Evolutionary conservation across 2,888 invertebrate species (phyloP), one percentile per base, ranked within the genome.

Genomic region (Ichneumoninae sp.): DNA sequence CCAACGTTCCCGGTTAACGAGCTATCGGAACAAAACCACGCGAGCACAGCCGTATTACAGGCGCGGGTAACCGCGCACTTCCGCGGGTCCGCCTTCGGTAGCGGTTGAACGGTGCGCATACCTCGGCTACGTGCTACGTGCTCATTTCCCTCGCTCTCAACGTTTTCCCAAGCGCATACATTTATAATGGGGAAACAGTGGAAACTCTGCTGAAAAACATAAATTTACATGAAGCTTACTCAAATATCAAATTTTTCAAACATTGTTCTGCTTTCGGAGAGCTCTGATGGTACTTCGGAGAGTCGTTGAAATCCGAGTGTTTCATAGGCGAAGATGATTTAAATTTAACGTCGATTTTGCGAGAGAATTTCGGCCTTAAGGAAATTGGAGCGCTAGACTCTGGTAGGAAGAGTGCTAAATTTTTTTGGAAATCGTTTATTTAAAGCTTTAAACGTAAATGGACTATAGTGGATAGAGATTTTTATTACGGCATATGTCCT

Each of bases 11-110:
- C 79, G 86, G 89, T 91, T 91, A 92, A 92, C 91, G 90, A 91
- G 90, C 90, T 88, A 89, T 91, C 90, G 88, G 83, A 90, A 88
- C 88, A 88, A 90, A 90, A 88, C 87, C 88, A 82, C 83, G 68
- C 79, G 77, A 75, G 83, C 75, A 79, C 78, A 66, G 65, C 78
- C 13, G 75, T 79, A 84, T 81, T 73, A 71, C 70, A 63, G 83
- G 70, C 85, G 83, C 86, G 73, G 73, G 80, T 83, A 86, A 89
- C 88, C 85, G 83, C 81, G 83, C 73, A 85, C 75, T 85, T 85
- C 81, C 85, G 81, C 81, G 81, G 75, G 66, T 82, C 19, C 78
- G 81, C 76, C 16, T 76, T 76, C 66, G 52, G 40, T 66, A 66
- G 52, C 52, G 1, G 22, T 10, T 6, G 40, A 40, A 36, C 63